These are phyloP conservation scores for Cardinalis cardinalis DNA, from an alignment of 2,113 vertebrate species.

Conservation along the genomic window DNA sequence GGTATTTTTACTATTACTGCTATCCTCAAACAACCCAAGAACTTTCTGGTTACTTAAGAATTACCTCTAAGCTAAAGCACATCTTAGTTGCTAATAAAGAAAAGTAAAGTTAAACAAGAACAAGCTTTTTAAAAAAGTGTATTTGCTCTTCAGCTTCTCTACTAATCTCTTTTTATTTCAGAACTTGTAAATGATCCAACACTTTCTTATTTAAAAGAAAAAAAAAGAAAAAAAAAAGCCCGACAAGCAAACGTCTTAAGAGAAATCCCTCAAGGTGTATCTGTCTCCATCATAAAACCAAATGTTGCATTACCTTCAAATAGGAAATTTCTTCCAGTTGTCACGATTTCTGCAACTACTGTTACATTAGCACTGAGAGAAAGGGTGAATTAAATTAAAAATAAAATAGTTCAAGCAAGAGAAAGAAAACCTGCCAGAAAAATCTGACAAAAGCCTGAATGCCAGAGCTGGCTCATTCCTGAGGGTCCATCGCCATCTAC, in stretches of 20 bases:
- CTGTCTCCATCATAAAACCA: constrained; percentile 24
- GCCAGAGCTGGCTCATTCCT: constrained; percentile 56
- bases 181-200: neutral
- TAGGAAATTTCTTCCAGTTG: constrained; percentile 50
- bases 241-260: neutral
- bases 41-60: neutral
- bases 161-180: neutral
- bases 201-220: neutral
- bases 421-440: constrained; percentile 53
- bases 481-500: constrained; percentile 76
- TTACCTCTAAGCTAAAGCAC: neutral
- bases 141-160: neutral
- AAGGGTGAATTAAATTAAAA: constrained; percentile 67
- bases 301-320: constrained; percentile 46
- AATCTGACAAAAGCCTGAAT: constrained; percentile 41
- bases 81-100: neutral
- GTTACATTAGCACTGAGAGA: constrained; percentile 45
- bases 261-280: constrained; percentile 33
- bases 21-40: neutral
- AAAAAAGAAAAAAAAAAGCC: neutral
- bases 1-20: neutral
- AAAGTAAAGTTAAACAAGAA: neutral
- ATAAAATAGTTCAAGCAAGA: constrained; percentile 65
- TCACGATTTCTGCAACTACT: constrained; percentile 56
- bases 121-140: neutral